Evolutionary conservation across 37 sponge, comb jelly and placozoan species (phyloP).

Genomic region (Chondrilla cf. caribensis): DNA sequence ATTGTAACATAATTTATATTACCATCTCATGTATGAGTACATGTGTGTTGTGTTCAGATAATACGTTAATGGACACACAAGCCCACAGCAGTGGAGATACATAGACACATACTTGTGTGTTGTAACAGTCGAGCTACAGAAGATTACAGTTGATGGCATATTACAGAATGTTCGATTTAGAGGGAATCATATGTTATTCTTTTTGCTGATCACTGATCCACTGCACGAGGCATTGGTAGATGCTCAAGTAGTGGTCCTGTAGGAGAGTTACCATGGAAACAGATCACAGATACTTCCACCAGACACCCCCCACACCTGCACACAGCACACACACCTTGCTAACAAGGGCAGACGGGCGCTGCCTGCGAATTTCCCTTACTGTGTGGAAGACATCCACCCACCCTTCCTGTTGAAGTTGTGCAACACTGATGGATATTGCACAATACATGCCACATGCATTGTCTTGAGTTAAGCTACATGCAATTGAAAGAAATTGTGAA

Average conservation of each 20-base stretch:
- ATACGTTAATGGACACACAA: too few species aligned
- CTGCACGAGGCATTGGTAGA: slow-evolving; percentile 5
- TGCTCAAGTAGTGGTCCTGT: background rate
- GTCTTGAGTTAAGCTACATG: background rate
- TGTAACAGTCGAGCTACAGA: too few species aligned
- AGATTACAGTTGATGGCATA: too few species aligned
- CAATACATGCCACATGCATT: slow-evolving; percentile 16
- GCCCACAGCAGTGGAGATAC: too few species aligned
- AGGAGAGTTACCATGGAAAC: background rate
- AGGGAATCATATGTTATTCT: too few species aligned
- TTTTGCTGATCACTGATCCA: background rate
- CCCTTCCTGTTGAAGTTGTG: background rate
- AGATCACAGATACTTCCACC: background rate
- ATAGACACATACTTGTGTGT: too few species aligned
- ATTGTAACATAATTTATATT: too few species aligned
- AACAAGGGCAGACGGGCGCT: background rate
- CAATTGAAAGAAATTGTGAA: background rate
- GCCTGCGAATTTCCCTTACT: background rate
- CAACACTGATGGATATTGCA: background rate
- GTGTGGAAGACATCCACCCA: background rate
- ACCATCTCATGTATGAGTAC: too few species aligned
- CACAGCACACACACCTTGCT: background rate
- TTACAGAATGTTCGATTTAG: too few species aligned
- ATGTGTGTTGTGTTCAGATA: too few species aligned
- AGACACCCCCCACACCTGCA: background rate